A percentile compares a stretch with the other conserved stretches of the same genome.
phyloP scores from a whole-genome alignment of 2,113 vertebrate genomes.

The Lota lota region DNA sequence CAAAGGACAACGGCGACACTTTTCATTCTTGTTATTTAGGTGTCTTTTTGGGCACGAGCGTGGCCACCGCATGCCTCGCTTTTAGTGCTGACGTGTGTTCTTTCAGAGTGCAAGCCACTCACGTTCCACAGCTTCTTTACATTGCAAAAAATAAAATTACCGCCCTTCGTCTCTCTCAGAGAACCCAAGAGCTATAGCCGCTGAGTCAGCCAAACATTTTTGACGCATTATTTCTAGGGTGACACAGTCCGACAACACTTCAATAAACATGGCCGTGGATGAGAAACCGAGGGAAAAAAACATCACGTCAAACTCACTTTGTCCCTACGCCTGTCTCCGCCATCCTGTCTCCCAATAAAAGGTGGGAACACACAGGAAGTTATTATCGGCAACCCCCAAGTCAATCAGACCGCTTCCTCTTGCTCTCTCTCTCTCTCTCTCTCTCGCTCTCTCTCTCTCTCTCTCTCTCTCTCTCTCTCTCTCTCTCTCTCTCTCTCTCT shows the following conservation, averaged over 20 bases:
- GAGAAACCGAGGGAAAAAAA: slow-evolving; percentile 31
- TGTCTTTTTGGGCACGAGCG: neutral
- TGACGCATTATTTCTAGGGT: slow-evolving; percentile 9
- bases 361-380: slow-evolving; percentile 65
- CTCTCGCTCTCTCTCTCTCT: neutral
- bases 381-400: slow-evolving; percentile 64
- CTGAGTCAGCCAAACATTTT: slow-evolving; percentile 13
- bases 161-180: neutral
- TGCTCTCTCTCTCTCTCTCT: too few species aligned
- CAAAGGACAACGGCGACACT: slow-evolving; percentile 7
- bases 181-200: too few species aligned
- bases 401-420: slow-evolving; percentile 71
- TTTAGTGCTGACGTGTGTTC: slow-evolving; percentile 15
- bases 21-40: slow-evolving; percentile 14
- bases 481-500: neutral
- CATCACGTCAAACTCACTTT: slow-evolving; percentile 1
- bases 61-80: neutral
- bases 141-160: slow-evolving; percentile 3
- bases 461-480: neutral
- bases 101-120: too few species aligned
- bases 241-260: slow-evolving; percentile 30
- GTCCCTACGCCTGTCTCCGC: slow-evolving; percentile 15
- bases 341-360: slow-evolving; percentile 48
- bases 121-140: too few species aligned
- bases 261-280: slow-evolving; percentile 33